A percentile compares a stretch with the other conserved stretches of the same genome.
Evolutionary conservation across 1,140 invertebrate genomes (phyloP).

Genomic region (Cecropterus lyciades): DNA sequence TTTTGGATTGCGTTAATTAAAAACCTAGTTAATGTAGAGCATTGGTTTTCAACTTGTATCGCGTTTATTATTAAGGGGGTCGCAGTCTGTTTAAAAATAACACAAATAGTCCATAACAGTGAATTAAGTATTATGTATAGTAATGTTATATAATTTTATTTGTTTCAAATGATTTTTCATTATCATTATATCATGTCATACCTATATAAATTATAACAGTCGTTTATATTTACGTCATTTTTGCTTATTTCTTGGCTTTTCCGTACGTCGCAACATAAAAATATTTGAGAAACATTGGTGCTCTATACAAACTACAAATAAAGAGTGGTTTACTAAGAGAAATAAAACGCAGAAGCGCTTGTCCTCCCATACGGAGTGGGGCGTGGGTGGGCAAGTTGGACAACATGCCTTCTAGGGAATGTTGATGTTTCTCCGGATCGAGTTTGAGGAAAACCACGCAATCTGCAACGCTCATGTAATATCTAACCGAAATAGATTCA

Average conservation of each 20-base stretch:
- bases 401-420: conserved; percentile 75
- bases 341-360: conserved; percentile 36
- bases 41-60: too few relatives aligned
- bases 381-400: conserved; percentile 62
- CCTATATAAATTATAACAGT: too few relatives aligned
- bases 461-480: conserved; percentile 19
- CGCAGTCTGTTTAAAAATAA: too few relatives aligned
- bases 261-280: neutral
- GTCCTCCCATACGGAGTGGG: conserved; percentile 45
- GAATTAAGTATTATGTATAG: too few relatives aligned
- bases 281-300: neutral
- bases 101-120: too few relatives aligned
- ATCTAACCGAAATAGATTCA: conserved; percentile 13
- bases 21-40: neutral
- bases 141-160: too few relatives aligned
- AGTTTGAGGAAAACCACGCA: conserved; percentile 58
- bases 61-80: too few relatives aligned
- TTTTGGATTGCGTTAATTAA: neutral
- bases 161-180: too few relatives aligned
- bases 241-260: too few relatives aligned
- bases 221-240: too few relatives aligned
- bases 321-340: conserved; percentile 26
- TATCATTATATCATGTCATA: too few relatives aligned
- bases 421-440: conserved; percentile 63
- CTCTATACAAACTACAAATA: conserved; percentile 46